phyloP scores from a whole-genome alignment of 2,113 vertebrate genomes.

The Campylomormyrus tamandua region DNA sequence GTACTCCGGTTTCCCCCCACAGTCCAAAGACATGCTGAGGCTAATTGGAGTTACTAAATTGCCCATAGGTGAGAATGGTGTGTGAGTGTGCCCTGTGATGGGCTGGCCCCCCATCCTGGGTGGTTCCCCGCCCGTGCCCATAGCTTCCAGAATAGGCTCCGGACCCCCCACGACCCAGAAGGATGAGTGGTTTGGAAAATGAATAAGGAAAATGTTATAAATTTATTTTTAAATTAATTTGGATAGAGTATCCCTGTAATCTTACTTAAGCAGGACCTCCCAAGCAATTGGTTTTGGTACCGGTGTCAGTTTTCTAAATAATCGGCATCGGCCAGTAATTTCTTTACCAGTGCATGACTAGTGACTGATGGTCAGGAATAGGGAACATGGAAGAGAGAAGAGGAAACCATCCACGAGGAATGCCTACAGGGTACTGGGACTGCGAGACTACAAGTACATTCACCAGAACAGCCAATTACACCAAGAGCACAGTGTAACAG shows the following conservation, averaged over 20 bases:
- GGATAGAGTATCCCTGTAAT: background rate
- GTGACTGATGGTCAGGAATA: background rate
- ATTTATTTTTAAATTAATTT: background rate
- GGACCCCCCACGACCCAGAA: no score
- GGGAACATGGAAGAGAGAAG: background rate
- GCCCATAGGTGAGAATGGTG: no score
- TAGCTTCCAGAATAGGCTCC: no score
- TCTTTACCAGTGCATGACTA: background rate
- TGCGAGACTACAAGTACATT: background rate
- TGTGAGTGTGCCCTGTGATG: no score
- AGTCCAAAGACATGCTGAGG: no score
- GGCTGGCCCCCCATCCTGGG: no score
- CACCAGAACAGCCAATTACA: background rate
- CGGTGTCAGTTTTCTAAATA: background rate
- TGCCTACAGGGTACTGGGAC: background rate
- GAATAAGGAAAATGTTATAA: background rate
- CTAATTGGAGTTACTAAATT: no score
- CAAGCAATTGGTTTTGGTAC: background rate
- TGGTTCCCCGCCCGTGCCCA: no score
- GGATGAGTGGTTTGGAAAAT: no score
- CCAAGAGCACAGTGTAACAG: background rate
- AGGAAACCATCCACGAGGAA: background rate
- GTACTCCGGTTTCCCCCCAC: no score
- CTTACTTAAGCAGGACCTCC: background rate
- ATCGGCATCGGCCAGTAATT: background rate